Conservation (phyloP, 2,797 vertebrate genomes). For the Gobionotothen gibberifrons region DNA sequence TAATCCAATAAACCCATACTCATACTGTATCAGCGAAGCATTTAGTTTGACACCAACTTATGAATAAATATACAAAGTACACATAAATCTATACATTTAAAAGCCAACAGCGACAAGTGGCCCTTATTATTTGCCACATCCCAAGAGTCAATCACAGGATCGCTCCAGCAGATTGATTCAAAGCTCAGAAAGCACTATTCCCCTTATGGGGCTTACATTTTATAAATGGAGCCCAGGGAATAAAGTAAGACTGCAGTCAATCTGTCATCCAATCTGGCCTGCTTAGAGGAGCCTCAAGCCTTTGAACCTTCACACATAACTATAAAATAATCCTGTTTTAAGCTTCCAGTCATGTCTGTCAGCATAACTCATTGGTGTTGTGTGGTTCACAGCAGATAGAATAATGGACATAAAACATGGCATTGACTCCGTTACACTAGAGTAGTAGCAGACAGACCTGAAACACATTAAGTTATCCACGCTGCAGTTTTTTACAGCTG, state of each 20-base stretch:
- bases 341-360: conserved; percentile 35
- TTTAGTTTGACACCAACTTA: background rate
- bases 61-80: conserved; percentile 6
- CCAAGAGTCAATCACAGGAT: conserved; percentile 37
- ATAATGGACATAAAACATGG: conserved; percentile 22
- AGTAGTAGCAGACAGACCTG: background rate
- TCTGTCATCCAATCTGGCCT: conserved; percentile 68
- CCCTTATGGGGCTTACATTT: conserved; percentile 45
- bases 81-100: conserved; percentile 22
- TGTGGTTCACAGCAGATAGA: conserved; percentile 13
- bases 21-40: conserved; percentile 9
- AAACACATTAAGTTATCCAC: background rate
- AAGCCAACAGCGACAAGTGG: conserved; percentile 29
- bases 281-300: conserved; percentile 41
- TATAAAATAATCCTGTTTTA: conserved; percentile 47
- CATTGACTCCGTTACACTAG: background rate
- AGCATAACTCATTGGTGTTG: conserved; percentile 1
- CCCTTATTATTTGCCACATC: conserved; percentile 43
- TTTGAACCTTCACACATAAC: conserved; percentile 53
- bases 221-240: conserved; percentile 49
- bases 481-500: conserved; percentile 6
- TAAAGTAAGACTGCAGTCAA: conserved; percentile 58
- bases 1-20: conserved; percentile 2
- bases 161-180: conserved; percentile 39
- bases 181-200: conserved; percentile 32